Evolutionary conservation across 2,888 invertebrate species (phyloP).

Genomic region (Toxonevra muliebris): DNA sequence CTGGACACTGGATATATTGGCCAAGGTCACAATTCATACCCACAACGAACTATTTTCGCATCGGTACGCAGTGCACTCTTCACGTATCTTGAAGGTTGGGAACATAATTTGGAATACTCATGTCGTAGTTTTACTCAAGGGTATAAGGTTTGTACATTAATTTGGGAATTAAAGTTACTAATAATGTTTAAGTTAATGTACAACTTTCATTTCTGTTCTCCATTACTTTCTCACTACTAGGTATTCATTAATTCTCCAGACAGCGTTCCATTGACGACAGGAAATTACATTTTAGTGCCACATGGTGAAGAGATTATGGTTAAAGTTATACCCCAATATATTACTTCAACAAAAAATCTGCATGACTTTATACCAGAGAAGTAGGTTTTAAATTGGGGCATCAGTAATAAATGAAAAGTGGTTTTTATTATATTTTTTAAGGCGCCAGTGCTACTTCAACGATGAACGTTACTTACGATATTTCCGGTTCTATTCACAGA

Average conservation of each 20-base stretch:
- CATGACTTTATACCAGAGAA: constrained; percentile 68
- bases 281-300: constrained; percentile 59
- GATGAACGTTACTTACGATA: constrained; percentile 72
- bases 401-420: background rate
- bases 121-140: constrained; percentile 79
- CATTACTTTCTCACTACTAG: too few species aligned
- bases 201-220: too few species aligned
- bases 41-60: constrained; percentile 72
- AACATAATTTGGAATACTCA: constrained; percentile 73
- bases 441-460: constrained; percentile 75
- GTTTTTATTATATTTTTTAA: constrained; percentile 29
- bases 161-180: too few species aligned
- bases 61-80: constrained; percentile 74
- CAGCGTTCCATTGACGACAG: constrained; percentile 60
- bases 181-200: too few species aligned
- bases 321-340: constrained; percentile 77
- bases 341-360: constrained; percentile 74
- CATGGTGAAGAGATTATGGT: constrained; percentile 71
- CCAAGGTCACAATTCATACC: constrained; percentile 71
- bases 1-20: constrained; percentile 71
- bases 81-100: constrained; percentile 70
- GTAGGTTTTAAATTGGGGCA: constrained; percentile 40
- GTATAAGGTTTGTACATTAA: constrained; percentile 67
- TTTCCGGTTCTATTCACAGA: constrained; percentile 76
- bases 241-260: constrained; percentile 61